phyloP scores from a whole-genome alignment of 1,140 invertebrate species.

The Heliconius congener region DNA sequence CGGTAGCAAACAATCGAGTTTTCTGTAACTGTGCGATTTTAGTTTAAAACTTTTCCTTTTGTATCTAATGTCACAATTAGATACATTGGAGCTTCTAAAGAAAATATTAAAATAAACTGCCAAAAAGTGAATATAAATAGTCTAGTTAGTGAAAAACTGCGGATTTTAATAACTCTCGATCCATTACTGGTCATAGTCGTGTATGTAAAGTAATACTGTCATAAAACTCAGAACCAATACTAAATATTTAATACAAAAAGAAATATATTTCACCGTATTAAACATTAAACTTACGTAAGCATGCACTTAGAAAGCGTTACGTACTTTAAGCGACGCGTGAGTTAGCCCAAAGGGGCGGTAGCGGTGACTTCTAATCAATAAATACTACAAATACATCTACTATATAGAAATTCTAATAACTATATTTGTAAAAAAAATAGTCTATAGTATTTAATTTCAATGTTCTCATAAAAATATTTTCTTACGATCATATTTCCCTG shows the following conservation, averaged over 20 bases:
- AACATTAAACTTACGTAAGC: neutral
- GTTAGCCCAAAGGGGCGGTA: constrained; percentile 7
- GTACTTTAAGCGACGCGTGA: constrained; percentile 26
- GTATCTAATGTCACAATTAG: too few relatives aligned
- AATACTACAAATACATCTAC: constrained; percentile 1
- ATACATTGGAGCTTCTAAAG: too few relatives aligned
- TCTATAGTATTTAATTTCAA: neutral
- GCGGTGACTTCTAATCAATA: neutral
- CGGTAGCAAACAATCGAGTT: too few relatives aligned
- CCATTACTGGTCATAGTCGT: neutral
- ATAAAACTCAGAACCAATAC: neutral
- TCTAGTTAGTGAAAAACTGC: too few relatives aligned
- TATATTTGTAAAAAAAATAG: constrained; percentile 17
- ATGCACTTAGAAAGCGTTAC: constrained; percentile 2
- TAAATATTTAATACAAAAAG: neutral
- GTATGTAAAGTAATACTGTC: neutral
- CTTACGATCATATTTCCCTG: neutral
- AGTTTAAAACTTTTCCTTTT: too few relatives aligned
- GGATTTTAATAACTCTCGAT: too few relatives aligned
- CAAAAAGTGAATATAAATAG: too few relatives aligned
- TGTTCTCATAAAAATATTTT: constrained; percentile 12
- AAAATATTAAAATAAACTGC: too few relatives aligned
- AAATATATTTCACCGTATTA: neutral
- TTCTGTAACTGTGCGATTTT: too few relatives aligned
- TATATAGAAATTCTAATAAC: neutral